These are phyloP conservation scores for Hypomecis atomaria DNA, from an alignment of 2,888 invertebrate genomes.

Conservation along the genomic window DNA sequence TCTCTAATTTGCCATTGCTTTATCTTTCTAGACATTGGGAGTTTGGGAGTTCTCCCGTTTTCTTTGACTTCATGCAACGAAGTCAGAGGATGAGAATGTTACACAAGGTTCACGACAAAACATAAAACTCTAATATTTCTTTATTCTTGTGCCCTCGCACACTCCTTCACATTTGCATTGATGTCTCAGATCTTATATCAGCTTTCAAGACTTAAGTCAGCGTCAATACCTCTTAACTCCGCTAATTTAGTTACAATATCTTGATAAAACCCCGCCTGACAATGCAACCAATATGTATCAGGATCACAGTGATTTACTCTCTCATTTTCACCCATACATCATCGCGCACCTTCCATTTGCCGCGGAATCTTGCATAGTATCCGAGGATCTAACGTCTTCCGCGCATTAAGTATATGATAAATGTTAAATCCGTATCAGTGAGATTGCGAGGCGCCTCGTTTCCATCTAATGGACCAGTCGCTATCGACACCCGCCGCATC, in stretches of 20 bases:
- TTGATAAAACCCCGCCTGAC: constrained; percentile 10
- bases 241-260: background rate
- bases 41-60: no score
- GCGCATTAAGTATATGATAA: constrained; percentile 45
- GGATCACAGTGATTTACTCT: constrained; percentile 40
- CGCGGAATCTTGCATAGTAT: constrained; percentile 38
- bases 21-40: no score
- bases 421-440: constrained; percentile 41
- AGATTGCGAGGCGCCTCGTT: constrained; percentile 41
- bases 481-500: constrained; percentile 34
- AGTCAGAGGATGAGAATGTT: no score
- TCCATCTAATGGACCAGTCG: constrained; percentile 37
- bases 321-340: constrained; percentile 40
- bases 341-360: constrained; percentile 30
- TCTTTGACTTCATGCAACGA: no score
- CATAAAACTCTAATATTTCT: no score
- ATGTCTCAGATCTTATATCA: background rate
- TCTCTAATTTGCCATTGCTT: no score
- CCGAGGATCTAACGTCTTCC: constrained; percentile 39
- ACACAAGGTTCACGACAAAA: no score
- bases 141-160: no score
- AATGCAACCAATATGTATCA: constrained; percentile 19
- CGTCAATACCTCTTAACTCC: background rate
- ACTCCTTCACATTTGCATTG: no score
- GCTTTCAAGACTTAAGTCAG: background rate